Percentiles rank a stretch among this genome's conserved stretches.
phyloP scores from a whole-genome alignment of 2,113 vertebrate genomes.

The Syrrhaptes paradoxus region DNA sequence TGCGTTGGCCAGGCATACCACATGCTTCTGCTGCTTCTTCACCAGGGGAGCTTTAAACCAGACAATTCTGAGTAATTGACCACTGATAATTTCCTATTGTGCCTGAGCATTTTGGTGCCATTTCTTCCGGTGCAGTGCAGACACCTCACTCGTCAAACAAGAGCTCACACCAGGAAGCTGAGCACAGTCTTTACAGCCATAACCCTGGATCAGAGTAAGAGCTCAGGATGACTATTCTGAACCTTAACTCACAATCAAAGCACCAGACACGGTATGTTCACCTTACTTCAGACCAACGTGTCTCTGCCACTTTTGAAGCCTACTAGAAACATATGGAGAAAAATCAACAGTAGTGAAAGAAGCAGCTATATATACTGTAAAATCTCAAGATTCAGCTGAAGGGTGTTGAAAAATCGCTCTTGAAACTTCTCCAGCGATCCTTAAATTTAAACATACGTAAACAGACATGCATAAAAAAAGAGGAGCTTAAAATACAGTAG shows the following conservation, averaged over 20 bases:
- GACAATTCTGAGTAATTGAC: neutral
- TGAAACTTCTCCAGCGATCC: neutral
- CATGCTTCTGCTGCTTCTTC: neutral
- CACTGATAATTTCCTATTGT: neutral
- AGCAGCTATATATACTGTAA: neutral
- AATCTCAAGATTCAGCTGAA: neutral
- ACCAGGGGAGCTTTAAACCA: neutral
- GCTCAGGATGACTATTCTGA: neutral
- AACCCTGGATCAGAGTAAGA: neutral
- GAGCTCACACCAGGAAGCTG: neutral
- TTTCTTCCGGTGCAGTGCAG: neutral
- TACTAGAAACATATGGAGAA: neutral
- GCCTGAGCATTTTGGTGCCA: accelerated
- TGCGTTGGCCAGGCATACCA: accelerated
- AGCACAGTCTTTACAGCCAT: neutral
- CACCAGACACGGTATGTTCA: neutral
- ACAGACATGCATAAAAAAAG: neutral
- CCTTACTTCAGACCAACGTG: neutral
- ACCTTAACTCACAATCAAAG: neutral
- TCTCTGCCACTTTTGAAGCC: neutral
- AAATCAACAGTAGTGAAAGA: neutral
- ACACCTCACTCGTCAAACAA: neutral
- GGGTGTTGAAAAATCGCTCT: neutral
- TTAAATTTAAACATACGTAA: neutral
- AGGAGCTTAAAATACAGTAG: neutral